These are phyloP conservation scores for Drosophila mayaguana DNA, from an alignment of 2,888 invertebrate genomes.

Conservation along the genomic window DNA sequence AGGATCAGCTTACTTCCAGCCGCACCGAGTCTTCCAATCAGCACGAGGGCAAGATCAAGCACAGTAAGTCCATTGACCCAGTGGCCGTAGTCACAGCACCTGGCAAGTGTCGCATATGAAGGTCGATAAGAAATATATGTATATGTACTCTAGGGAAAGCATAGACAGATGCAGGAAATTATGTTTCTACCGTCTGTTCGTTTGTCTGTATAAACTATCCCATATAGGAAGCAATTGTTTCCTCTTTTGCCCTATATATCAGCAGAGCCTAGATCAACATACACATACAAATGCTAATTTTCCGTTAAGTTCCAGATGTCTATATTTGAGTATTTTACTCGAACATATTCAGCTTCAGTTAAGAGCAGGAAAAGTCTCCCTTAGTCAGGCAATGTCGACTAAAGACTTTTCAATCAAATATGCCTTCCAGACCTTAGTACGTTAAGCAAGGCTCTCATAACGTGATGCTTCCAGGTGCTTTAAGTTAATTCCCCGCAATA, in stretches of 20 bases:
- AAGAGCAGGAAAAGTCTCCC: neutral
- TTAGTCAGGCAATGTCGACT: neutral
- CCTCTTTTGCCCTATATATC: accelerated
- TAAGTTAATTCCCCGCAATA: neutral
- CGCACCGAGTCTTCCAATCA: conserved; percentile 91
- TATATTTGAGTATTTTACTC: neutral
- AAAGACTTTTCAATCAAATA: neutral
- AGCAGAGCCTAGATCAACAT: neutral
- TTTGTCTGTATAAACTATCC: neutral
- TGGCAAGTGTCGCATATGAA: conserved; percentile 13
- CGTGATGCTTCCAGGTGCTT: conserved; percentile 18
- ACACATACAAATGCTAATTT: neutral
- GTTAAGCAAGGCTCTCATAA: neutral
- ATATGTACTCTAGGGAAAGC: neutral
- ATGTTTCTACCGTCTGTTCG: neutral
- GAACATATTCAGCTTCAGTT: neutral
- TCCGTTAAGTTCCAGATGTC: neutral
- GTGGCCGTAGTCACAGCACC: conserved; percentile 5
- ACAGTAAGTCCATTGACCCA: conserved; percentile 86
- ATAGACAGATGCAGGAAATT: neutral
- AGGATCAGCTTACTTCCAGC: conserved; percentile 90
- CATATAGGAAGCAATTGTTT: neutral
- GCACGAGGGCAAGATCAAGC: conserved; percentile 90
- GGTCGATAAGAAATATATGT: neutral
- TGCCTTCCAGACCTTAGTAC: no score